A percentile compares a stretch with the other conserved stretches of the same genome.
Evolutionary conservation across 2,888 invertebrate genomes (phyloP).

Genomic region (Halictus quadricinctus): DNA sequence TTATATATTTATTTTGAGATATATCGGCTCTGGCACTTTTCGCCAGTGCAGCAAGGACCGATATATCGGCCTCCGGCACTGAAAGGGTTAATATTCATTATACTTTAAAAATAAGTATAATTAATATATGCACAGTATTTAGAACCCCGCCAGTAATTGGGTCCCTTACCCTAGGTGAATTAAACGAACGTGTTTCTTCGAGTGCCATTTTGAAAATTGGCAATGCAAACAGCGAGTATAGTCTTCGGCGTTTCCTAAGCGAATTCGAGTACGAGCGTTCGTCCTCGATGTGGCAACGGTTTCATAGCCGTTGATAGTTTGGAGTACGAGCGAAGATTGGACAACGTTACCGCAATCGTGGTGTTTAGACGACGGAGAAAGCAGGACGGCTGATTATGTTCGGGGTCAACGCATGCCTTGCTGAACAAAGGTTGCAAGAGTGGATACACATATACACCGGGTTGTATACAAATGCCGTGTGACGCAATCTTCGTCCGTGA

Average conservation of each 20-base stretch:
- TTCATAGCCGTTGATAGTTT: slow-evolving; percentile 2
- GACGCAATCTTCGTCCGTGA: slow-evolving; percentile 29
- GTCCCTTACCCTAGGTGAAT: background rate
- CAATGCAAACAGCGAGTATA: background rate
- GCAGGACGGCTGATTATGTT: slow-evolving; percentile 54
- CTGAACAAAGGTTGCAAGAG: slow-evolving; percentile 53
- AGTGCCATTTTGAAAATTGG: background rate
- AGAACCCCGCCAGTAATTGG: no score
- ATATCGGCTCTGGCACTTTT: no score
- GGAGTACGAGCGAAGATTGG: slow-evolving; percentile 18
- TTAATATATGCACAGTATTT: no score
- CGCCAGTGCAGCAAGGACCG: no score
- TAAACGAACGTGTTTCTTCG: background rate
- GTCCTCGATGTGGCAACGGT: slow-evolving; percentile 18
- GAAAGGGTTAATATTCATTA: no score
- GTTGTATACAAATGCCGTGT: slow-evolving; percentile 59
- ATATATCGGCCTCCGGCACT: no score
- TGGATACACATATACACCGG: background rate
- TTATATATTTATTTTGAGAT: no score
- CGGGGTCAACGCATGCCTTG: slow-evolving; percentile 55
- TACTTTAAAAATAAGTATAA: no score
- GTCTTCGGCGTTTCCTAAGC: background rate
- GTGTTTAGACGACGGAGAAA: slow-evolving; percentile 47
- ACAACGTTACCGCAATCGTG: slow-evolving; percentile 33
- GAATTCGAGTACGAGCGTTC: background rate